Percentiles rank a stretch among this genome's conserved stretches.
Evolutionary conservation across 2,113 vertebrate genomes (phyloP).

Genomic region (Fulmarus glacialis): DNA sequence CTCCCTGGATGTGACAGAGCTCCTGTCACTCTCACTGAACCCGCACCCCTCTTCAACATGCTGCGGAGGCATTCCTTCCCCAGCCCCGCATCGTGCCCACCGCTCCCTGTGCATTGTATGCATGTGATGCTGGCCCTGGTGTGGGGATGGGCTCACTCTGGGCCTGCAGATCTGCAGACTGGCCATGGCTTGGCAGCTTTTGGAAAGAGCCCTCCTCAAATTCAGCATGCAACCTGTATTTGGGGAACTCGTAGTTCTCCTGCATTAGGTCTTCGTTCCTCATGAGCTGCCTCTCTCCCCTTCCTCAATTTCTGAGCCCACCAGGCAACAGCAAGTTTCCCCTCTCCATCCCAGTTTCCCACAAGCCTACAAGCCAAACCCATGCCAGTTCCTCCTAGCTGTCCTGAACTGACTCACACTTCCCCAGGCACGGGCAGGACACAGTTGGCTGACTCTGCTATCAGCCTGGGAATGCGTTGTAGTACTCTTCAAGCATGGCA

Average conservation of each 20-base stretch:
- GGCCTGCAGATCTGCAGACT: neutral
- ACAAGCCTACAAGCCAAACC: neutral
- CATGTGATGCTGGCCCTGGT: neutral
- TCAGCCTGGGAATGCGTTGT: neutral
- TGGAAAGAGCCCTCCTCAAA: neutral
- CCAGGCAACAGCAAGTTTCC: neutral
- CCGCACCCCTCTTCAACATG: neutral
- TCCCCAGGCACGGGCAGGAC: neutral
- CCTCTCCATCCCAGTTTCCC: neutral
- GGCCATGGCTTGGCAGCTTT: neutral
- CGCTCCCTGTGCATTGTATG: fast-evolving
- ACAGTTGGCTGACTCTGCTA: neutral
- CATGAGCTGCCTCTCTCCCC: neutral
- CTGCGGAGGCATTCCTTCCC: neutral
- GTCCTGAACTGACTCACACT: neutral
- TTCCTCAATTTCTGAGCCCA: neutral
- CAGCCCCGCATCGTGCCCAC: neutral
- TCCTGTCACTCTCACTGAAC: neutral
- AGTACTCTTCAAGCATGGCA: neutral
- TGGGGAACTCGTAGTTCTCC: neutral
- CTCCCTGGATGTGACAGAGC: neutral
- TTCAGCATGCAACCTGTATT: neutral
- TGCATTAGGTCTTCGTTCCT: neutral
- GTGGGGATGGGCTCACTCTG: neutral
- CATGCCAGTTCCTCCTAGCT: neutral